Base-by-base conservation (phyloP, 2,113 vertebrate species). In the Callithrix jacchus region DNA sequence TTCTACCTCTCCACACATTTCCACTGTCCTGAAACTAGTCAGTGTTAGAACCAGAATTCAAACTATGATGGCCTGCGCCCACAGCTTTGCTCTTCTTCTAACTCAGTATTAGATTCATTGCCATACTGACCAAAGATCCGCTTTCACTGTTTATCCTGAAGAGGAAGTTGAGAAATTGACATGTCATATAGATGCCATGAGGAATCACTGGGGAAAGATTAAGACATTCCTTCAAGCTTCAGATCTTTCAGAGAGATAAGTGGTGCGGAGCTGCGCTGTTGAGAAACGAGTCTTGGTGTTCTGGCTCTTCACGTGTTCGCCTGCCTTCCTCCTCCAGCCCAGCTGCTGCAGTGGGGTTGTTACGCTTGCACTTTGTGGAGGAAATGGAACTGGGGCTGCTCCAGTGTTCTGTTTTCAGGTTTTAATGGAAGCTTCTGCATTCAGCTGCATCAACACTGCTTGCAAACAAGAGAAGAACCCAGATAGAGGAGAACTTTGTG, bases 281-380 rank as follows among this genome's bases (percentile, higher is more conserved):
- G 83, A 56, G 88, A 87, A 79, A 70, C 0, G 9, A 61, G 10
- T 21, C 58, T 73, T 6, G 1, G 6, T 35, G 40, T 83, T 80
- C 87, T 47, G 42, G 58, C 47, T 32, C 74, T 30, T 95, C 17
- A 9, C 4, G 20, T 0, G 5, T 49, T 40, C 52, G 45, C 74
- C 91, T 6, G 23, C 13, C 81, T 87, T 58, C 92, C 89, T 94
- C 83, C 93, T 40, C 93, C 79, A 71, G 89, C 68, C 35, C 61
- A 87, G 93, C 83, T 95, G 96, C 95, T 35, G 27, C 23, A 0
- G 35, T 23, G 76, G 32, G 56, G 25, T 58, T 76, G 25, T 32
- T 18, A 4, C 18, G 21, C 40, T 79, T 86, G 30, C 61, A 42
- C 45, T 86, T 68, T 1, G n/a, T 0, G 5, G 52, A 86, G 40